A percentile compares a stretch with the other conserved stretches of the same genome.
These are phyloP conservation scores for Pseudopleuronectes americanus DNA, from an alignment of 2,797 vertebrate species.

Conservation along the genomic window DNA sequence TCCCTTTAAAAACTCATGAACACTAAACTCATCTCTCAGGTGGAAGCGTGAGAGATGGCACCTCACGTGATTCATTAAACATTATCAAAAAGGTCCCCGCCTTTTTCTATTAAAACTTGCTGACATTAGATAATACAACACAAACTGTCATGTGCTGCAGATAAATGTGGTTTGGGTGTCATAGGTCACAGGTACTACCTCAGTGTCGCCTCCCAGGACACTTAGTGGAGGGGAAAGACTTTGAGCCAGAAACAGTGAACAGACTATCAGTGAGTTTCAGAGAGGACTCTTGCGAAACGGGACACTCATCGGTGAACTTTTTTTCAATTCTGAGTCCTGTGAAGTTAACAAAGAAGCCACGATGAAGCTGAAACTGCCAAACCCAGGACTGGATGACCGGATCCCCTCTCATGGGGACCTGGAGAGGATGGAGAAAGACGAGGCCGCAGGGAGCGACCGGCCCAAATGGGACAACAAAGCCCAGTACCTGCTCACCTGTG, in stretches of 20 bases:
- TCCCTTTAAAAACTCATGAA: neutral
- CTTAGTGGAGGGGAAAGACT: conserved; percentile 26
- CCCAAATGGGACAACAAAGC: conserved; percentile 97
- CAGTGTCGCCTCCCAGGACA: neutral
- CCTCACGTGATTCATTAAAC: conserved; percentile 57
- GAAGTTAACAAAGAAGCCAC: conserved; percentile 42
- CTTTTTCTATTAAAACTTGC: conserved; percentile 44
- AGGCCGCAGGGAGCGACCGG: conserved; percentile 80
- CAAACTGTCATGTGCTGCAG: conserved; percentile 44
- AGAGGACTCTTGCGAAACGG: neutral
- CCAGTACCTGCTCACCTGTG: conserved; percentile 95
- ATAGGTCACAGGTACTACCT: conserved; percentile 50
- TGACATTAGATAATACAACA: conserved; percentile 67
- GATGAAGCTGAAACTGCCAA: conserved; percentile 89
- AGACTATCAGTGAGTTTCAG: conserved; percentile 6
- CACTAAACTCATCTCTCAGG: neutral
- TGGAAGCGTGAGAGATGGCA: neutral
- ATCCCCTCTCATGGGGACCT: conserved; percentile 87
- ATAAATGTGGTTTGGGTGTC: conserved; percentile 53
- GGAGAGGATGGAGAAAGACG: conserved; percentile 86
- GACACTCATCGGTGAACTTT: neutral
- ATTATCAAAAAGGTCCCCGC: conserved; percentile 42
- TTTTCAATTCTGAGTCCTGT: neutral
- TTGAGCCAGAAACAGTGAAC: conserved; percentile 20
- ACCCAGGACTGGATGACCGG: conserved; percentile 89